Percentiles rank a stretch among this genome's conserved stretches.
These are phyloP conservation scores for Amphilophus citrinellus DNA, from an alignment of 2,113 vertebrate genomes.

Conservation along the genomic window DNA sequence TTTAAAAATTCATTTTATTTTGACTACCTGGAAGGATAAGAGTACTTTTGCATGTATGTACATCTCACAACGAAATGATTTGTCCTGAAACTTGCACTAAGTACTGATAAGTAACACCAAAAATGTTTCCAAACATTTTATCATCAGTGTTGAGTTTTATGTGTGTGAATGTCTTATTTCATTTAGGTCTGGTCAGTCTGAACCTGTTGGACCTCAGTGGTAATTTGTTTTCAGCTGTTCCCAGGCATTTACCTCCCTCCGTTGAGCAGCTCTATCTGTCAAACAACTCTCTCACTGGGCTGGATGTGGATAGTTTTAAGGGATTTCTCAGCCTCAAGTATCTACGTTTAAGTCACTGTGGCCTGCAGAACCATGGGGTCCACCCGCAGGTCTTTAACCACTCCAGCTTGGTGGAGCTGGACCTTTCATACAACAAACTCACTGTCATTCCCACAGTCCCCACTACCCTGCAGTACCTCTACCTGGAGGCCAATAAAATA, in stretches of 20 bases:
- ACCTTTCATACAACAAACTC: slow-evolving; percentile 83
- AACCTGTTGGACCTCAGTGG: slow-evolving; percentile 78
- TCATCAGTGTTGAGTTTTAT: background rate
- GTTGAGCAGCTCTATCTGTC: slow-evolving; percentile 83
- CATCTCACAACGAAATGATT: background rate
- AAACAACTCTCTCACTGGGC: slow-evolving; percentile 71
- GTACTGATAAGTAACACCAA: no score
- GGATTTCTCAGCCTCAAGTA: slow-evolving; percentile 69
- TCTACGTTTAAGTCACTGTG: slow-evolving; percentile 77
- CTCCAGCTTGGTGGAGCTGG: slow-evolving; percentile 81
- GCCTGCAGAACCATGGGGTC: slow-evolving; percentile 60
- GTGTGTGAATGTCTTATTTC: background rate
- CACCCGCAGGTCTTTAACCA: slow-evolving; percentile 70
- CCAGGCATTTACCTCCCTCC: slow-evolving; percentile 73
- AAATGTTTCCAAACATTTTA: background rate
- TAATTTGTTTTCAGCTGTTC: slow-evolving; percentile 75
- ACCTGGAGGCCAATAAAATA: slow-evolving; percentile 83
- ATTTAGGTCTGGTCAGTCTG: slow-evolving; percentile 72
- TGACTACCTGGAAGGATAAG: background rate
- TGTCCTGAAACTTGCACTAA: background rate
- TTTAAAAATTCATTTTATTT: background rate
- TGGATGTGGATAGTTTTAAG: slow-evolving; percentile 68
- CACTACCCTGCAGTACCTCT: slow-evolving; percentile 79
- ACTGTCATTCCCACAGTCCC: slow-evolving; percentile 74
- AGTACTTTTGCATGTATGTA: background rate